Conservation (phyloP, 2,113 vertebrate species). For the Orthonyx spaldingii region DNA sequence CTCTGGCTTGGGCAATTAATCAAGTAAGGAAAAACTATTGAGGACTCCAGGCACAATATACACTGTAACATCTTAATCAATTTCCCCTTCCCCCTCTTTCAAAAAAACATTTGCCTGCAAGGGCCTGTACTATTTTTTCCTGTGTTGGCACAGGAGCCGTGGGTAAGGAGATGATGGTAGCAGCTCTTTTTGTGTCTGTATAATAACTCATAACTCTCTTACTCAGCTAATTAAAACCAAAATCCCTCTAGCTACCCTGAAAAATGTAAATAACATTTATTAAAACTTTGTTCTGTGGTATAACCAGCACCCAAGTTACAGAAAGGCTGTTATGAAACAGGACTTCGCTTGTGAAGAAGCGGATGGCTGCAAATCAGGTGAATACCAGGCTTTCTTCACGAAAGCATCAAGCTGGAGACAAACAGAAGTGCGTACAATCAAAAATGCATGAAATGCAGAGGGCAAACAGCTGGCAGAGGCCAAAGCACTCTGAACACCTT, state of each 20-base stretch:
- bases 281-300: constrained; percentile 32
- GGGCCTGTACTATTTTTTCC: not conserved
- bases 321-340: constrained; percentile 11
- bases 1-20: not conserved
- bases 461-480: not conserved
- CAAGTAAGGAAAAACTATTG: not conserved
- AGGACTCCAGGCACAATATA: not conserved
- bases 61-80: not conserved
- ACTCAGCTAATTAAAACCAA: constrained; percentile 48
- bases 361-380: not conserved
- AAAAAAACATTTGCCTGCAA: not conserved
- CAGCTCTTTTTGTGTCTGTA: not conserved
- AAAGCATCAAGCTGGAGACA: not conserved
- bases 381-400: not conserved
- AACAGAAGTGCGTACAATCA: not conserved
- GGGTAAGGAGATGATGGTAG: not conserved
- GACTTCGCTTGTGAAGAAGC: not conserved
- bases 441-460: not conserved
- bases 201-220: not conserved
- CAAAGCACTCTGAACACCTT: not conserved
- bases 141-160: not conserved
- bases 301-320: not conserved
- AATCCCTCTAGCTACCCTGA: constrained; percentile 22
- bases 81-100: not conserved
- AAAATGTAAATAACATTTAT: constrained; percentile 39